phyloP scores from a whole-genome alignment of 2,888 invertebrate genomes.

The Cyclophora punctaria region DNA sequence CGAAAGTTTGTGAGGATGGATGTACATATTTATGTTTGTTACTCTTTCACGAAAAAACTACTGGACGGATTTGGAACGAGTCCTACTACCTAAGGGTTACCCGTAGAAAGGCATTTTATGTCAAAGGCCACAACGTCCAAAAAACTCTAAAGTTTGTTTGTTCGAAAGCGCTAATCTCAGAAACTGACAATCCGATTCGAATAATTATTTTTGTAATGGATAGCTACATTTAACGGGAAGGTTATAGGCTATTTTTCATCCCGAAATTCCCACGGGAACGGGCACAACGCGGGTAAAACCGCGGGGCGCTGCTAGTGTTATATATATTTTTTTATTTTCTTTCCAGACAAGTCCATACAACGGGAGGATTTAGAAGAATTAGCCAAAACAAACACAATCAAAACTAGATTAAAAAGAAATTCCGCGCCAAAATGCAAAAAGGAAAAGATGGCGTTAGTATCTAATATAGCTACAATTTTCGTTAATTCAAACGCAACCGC shows the following conservation, averaged over 20 bases:
- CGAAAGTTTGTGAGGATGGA: too few relatives aligned
- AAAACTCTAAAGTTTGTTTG: not conserved
- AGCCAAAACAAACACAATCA: constrained; percentile 4
- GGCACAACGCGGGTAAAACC: not conserved
- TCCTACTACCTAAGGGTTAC: too few relatives aligned
- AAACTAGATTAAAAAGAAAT: constrained; percentile 2
- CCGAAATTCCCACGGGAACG: not conserved
- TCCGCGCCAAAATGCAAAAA: constrained; percentile 21
- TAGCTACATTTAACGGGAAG: too few relatives aligned
- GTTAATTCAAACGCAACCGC: constrained; percentile 48
- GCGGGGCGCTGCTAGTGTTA: not conserved
- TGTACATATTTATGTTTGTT: too few relatives aligned
- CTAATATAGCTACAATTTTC: constrained; percentile 39
- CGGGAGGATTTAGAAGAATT: not conserved
- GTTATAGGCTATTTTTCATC: not conserved
- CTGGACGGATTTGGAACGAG: too few relatives aligned
- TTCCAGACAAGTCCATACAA: constrained; percentile 19
- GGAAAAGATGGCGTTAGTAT: constrained; percentile 46
- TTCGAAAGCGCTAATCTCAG: too few relatives aligned
- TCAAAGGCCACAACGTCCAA: not conserved
- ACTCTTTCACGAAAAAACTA: too few relatives aligned
- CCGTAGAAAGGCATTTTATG: not conserved
- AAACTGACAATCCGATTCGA: too few relatives aligned
- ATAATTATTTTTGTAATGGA: too few relatives aligned
- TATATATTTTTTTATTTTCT: constrained; percentile 4